Evolutionary conservation across 2,113 vertebrate genomes (phyloP).

Genomic region (Catharus bicknelli): DNA sequence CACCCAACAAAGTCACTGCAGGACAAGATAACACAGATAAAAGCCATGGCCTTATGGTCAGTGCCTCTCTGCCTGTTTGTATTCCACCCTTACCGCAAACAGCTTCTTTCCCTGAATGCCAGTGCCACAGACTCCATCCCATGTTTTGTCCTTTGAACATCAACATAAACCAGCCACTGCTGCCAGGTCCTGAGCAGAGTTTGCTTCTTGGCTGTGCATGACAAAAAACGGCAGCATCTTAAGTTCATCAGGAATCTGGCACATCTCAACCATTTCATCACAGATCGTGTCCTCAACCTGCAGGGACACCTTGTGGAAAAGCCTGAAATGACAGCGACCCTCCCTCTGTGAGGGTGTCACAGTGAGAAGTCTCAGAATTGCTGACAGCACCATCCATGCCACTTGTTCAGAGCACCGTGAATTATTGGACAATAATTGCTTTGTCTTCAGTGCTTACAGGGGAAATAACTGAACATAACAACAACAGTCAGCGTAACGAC

Average conservation of each 20-base stretch:
- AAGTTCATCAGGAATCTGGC: background rate
- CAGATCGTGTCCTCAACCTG: background rate
- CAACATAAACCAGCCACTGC: conserved; percentile 80
- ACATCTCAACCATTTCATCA: background rate
- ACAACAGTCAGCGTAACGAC: background rate
- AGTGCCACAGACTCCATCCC: conserved; percentile 73
- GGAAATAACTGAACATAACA: background rate
- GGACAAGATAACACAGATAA: background rate
- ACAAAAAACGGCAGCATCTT: background rate
- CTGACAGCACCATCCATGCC: background rate
- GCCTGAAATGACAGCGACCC: background rate
- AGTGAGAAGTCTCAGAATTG: background rate
- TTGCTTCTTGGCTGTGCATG: conserved; percentile 56
- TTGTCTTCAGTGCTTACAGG: background rate
- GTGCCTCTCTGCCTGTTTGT: background rate
- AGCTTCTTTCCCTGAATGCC: conserved; percentile 66
- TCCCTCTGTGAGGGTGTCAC: background rate
- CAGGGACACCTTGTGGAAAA: conserved; percentile 55
- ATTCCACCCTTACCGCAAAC: conserved; percentile 72
- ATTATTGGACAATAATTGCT: background rate
- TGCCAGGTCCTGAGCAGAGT: conserved; percentile 72
- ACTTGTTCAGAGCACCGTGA: background rate
- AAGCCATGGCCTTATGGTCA: background rate
- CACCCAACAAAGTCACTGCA: background rate
- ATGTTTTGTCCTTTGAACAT: conserved; percentile 74